Percentiles rank a stretch among this genome's conserved stretches.
Conservation (phyloP, 1,140 invertebrate species). For the Drosophila arizonae region DNA sequence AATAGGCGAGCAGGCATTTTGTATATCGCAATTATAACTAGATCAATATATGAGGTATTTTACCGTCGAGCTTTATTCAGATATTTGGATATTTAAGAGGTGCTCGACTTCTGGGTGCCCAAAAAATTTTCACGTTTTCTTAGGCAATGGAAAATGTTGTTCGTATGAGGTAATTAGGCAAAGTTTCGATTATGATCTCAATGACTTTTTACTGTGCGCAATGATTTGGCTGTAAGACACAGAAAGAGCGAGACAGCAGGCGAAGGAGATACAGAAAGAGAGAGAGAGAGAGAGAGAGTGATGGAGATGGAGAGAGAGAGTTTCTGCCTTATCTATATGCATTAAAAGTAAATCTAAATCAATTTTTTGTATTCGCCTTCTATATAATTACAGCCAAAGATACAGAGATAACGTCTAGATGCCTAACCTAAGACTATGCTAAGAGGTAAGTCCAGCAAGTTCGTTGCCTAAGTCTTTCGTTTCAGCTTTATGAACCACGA, state of each 20-base stretch:
- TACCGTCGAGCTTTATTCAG: background rate
- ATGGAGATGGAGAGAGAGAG: too few relatives aligned
- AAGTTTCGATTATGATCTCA: conserved; percentile 28
- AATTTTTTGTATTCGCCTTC: conserved; percentile 11
- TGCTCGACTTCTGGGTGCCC: conserved; percentile 15
- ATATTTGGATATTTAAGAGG: background rate
- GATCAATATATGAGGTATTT: background rate
- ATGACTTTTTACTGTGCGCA: conserved; percentile 19
- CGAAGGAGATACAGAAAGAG: background rate
- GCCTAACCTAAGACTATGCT: conserved; percentile 18
- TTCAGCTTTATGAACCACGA: conserved; percentile 17
- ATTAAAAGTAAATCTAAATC: conserved; percentile 19
- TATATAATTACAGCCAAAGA: conserved; percentile 47
- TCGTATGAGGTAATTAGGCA: conserved; percentile 25
- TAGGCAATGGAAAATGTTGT: conserved; percentile 62
- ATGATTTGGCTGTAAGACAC: conserved; percentile 30
- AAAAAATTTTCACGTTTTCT: conserved; percentile 59
- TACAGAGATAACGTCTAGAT: conserved; percentile 4
- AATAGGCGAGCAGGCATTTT: too few relatives aligned
- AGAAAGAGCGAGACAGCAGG: background rate
- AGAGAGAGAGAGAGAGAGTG: too few relatives aligned
- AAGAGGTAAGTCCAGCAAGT: conserved; percentile 42
- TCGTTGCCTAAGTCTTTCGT: conserved; percentile 55
- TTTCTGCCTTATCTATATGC: background rate
- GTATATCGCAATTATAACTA: too few relatives aligned